Conservation (phyloP, 2,113 vertebrate species). For the Xiphorhynchus elegans region DNA sequence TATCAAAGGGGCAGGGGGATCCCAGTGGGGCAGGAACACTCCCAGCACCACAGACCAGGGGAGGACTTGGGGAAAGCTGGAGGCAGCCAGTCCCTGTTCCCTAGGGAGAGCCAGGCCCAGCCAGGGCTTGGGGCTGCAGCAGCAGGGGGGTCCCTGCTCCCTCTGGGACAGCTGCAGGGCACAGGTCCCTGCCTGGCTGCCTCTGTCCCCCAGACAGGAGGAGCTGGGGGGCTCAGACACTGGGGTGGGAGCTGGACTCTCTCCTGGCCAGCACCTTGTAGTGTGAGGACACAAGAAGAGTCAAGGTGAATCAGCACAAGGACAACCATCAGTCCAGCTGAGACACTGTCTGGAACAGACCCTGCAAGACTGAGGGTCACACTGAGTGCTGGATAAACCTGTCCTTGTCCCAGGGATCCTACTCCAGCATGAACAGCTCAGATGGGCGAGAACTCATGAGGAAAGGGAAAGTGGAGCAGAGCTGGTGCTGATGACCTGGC, state of each 20-base stretch:
- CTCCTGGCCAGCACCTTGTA: fast-evolving
- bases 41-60: neutral
- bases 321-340: neutral
- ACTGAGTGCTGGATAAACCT: neutral
- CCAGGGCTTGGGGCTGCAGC: neutral
- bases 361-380: neutral
- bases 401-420: neutral
- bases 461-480: neutral
- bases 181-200: neutral
- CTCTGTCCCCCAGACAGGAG: fast-evolving
- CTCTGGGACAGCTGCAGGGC: neutral
- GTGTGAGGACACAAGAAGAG: neutral
- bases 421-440: fast-evolving
- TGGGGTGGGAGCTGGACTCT: fast-evolving
- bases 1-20: neutral
- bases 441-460: neutral
- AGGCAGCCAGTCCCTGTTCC: neutral
- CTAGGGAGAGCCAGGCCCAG: neutral
- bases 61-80: neutral
- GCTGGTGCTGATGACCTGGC: neutral
- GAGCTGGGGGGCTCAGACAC: neutral
- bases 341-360: neutral
- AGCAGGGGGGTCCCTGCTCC: neutral
- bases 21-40: neutral
- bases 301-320: neutral